These are phyloP conservation scores for Setipinna tenuifilis DNA, from an alignment of 2,797 vertebrate species.

Conservation along the genomic window DNA sequence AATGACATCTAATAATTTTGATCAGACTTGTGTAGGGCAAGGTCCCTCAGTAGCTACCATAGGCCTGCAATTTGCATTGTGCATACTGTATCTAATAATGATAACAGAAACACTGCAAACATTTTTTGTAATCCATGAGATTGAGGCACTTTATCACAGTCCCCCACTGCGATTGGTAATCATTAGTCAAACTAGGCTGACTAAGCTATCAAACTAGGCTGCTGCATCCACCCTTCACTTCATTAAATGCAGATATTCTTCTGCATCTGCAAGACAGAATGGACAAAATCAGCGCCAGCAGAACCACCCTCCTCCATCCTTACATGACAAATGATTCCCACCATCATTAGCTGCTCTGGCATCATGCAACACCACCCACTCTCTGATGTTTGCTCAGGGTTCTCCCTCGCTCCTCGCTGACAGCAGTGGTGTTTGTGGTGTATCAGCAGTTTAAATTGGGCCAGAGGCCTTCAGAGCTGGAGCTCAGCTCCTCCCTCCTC, in stretches of 20 bases:
- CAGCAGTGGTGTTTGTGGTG: neutral
- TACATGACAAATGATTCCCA: neutral
- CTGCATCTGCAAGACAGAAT: neutral
- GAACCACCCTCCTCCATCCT: neutral
- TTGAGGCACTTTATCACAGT: neutral
- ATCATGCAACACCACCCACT: neutral
- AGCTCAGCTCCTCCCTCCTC: no score
- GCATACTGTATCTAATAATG: neutral
- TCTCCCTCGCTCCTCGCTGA: neutral
- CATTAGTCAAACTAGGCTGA: no score
- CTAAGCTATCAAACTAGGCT: neutral
- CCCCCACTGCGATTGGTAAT: neutral
- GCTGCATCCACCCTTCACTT: neutral
- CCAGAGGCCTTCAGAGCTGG: no score
- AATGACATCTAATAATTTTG: neutral
- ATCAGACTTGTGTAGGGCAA: neutral
- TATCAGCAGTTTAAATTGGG: no score
- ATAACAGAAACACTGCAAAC: neutral
- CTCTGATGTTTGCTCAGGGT: neutral
- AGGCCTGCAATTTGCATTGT: neutral
- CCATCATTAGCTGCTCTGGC: neutral
- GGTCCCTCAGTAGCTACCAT: neutral
- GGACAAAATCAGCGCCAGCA: neutral
- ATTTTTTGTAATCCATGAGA: neutral
- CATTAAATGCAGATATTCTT: constrained; percentile 3